Percentiles rank a stretch among this genome's conserved stretches.
These are phyloP conservation scores for Lepus americanus DNA, from an alignment of 2,113 vertebrate genomes.

Conservation along the genomic window DNA sequence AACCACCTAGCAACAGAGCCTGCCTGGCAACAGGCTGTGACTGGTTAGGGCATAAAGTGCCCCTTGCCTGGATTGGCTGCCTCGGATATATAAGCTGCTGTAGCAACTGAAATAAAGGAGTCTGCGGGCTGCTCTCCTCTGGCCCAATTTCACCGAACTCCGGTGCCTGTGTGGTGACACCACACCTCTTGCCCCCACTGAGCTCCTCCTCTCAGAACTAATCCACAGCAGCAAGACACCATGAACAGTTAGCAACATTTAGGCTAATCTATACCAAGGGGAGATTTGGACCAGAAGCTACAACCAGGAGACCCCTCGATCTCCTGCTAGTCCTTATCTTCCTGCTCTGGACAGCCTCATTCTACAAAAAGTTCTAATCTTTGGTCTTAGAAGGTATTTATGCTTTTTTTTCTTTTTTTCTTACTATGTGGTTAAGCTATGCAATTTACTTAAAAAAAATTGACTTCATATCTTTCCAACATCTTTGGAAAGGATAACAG, in stretches of 20 bases:
- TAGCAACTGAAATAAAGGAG: too few species aligned
- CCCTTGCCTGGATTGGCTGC: too few species aligned
- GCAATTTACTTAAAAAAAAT: neutral
- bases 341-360: neutral
- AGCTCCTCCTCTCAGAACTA: too few species aligned
- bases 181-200: too few species aligned
- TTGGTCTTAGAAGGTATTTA: neutral
- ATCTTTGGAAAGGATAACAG: slow-evolving; percentile 1
- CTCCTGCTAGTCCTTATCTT: neutral
- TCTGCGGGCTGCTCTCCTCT: too few species aligned
- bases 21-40: too few species aligned
- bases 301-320: neutral
- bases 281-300: neutral
- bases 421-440: neutral
- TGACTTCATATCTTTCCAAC: neutral
- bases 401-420: neutral
- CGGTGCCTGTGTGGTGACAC: too few species aligned
- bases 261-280: neutral
- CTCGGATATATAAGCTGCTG: too few species aligned
- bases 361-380: neutral
- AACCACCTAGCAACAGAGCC: too few species aligned
- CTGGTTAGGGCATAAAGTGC: too few species aligned
- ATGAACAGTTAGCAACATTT: neutral
- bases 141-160: too few species aligned
- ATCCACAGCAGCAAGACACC: too few species aligned